Evolutionary conservation across 2,113 vertebrate species (phyloP).

Genomic region (Neopipo cinnamomea): DNA sequence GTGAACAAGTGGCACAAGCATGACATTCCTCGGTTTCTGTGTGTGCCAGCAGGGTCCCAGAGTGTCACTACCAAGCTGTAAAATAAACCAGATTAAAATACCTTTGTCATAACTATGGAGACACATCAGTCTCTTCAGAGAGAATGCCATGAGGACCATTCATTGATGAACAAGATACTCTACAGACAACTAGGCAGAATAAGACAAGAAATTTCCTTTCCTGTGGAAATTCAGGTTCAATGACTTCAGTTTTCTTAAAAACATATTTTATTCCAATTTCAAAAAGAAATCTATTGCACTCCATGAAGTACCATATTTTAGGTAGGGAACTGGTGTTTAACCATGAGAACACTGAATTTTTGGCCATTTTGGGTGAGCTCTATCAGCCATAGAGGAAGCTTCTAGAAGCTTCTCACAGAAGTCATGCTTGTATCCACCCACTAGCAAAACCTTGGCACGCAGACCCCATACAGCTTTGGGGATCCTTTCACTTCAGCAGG

Average conservation of each 20-base stretch:
- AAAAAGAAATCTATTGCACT: neutral
- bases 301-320: neutral
- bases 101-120: neutral
- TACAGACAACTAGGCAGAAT: neutral
- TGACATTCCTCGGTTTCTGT: slow-evolving; percentile 31
- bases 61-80: slow-evolving; percentile 8
- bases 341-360: neutral
- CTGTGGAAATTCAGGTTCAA: neutral
- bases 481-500: neutral
- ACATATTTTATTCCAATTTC: rapidly evolving
- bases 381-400: neutral
- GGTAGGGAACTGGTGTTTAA: neutral
- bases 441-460: neutral
- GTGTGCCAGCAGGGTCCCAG: slow-evolving; percentile 9
- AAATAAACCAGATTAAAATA: slow-evolving; percentile 43
- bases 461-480: neutral
- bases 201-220: neutral
- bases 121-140: neutral
- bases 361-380: neutral
- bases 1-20: slow-evolving; percentile 45
- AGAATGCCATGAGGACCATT: neutral
- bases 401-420: neutral
- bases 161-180: neutral
- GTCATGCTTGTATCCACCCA: too few species aligned
- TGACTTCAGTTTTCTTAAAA: neutral